These are phyloP conservation scores for Heterotis niloticus DNA, from an alignment of 2,113 vertebrate genomes.

Conservation along the genomic window DNA sequence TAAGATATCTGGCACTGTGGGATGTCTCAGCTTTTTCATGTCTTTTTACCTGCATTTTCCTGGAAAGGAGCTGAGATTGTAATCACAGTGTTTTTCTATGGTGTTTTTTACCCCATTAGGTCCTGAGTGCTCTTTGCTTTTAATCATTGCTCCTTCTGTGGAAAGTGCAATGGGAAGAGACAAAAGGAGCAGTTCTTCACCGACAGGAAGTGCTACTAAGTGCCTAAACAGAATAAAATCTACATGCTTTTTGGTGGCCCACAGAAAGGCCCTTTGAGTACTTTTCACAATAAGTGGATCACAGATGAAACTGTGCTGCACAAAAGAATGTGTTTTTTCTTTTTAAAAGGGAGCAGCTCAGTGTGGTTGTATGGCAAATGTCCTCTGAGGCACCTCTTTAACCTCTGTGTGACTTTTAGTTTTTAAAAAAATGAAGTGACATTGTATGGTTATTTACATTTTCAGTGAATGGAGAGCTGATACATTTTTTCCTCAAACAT, in stretches of 20 bases:
- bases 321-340: too few relatives aligned
- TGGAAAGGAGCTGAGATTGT: constrained; percentile 47
- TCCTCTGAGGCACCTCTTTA: too few relatives aligned
- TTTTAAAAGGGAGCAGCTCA: too few relatives aligned
- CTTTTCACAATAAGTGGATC: too few relatives aligned
- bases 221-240: neutral
- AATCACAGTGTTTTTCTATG: constrained; percentile 36
- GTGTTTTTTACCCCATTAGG: constrained; percentile 45
- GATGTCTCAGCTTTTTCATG: constrained; percentile 36
- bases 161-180: neutral
- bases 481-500: too few relatives aligned
- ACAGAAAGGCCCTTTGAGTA: neutral
- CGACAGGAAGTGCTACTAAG: neutral
- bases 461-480: too few relatives aligned
- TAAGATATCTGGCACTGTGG: too few relatives aligned
- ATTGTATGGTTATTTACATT: too few relatives aligned
- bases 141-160: neutral
- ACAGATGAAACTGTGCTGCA: too few relatives aligned
- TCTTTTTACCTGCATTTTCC: constrained; percentile 46
- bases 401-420: too few relatives aligned
- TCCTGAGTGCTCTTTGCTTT: constrained; percentile 39
- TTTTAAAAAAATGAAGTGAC: too few relatives aligned
- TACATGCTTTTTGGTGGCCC: neutral
- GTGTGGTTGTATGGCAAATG: too few relatives aligned
- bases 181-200: constrained; percentile 5